Percentiles rank a stretch among this genome's conserved stretches.
phyloP scores from a whole-genome alignment of 2,888 invertebrate genomes.

The Dysmachus trigonus region DNA sequence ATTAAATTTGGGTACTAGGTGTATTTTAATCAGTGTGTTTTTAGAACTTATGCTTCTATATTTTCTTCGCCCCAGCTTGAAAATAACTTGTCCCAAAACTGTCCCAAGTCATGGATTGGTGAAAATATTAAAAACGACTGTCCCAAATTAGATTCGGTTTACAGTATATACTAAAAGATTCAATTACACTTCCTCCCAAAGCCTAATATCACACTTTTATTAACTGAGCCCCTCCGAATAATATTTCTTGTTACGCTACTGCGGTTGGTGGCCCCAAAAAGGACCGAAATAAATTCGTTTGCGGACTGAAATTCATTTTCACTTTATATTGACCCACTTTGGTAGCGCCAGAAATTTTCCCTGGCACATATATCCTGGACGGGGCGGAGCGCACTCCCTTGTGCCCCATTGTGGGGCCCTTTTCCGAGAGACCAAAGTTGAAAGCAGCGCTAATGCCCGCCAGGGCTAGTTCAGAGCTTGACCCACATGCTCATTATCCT shows the following conservation, averaged over 20 bases:
- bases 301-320: not conserved
- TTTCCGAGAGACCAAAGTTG: not conserved
- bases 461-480: not conserved
- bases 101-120: too few species aligned
- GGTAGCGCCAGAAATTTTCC: not conserved
- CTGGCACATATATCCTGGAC: not conserved
- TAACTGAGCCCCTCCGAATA: not conserved
- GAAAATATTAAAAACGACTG: not conserved
- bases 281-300: not conserved
- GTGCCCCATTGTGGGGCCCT: not conserved
- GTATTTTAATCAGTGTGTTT: too few species aligned
- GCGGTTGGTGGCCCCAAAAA: not conserved
- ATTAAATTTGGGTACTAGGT: too few species aligned
- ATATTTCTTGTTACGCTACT: not conserved
- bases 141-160: not conserved
- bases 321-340: not conserved
- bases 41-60: too few species aligned
- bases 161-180: not conserved
- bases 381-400: not conserved
- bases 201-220: not conserved
- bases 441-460: not conserved
- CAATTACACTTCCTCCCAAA: not conserved
- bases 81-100: too few species aligned
- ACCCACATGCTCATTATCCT: not conserved
- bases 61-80: too few species aligned